phyloP scores from a whole-genome alignment of 2,113 vertebrate species.

The Halichoeres trimaculatus region DNA sequence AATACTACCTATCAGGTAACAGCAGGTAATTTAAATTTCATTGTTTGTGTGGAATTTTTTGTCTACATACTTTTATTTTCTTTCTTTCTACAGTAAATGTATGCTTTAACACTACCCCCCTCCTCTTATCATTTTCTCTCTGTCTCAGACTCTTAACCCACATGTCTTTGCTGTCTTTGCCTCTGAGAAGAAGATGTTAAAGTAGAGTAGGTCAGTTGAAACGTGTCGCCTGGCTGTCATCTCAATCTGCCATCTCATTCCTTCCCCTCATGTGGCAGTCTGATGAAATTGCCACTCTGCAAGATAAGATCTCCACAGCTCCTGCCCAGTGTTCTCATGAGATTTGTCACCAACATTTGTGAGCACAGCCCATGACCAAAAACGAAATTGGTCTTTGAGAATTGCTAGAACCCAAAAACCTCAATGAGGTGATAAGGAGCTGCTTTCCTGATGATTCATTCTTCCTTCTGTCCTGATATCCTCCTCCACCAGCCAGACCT shows the following conservation, averaged over 20 bases:
- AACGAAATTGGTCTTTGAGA: conserved; percentile 3
- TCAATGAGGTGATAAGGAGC: background rate
- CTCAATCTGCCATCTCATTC: conserved; percentile 19
- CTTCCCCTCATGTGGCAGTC: conserved; percentile 4
- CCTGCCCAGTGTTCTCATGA: background rate
- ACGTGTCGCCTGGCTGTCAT: conserved; percentile 14
- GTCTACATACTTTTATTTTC: background rate
- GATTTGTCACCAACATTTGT: conserved; percentile 4
- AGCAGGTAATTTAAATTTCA: too few relatives aligned
- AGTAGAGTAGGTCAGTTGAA: conserved; percentile 44
- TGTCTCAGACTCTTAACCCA: background rate
- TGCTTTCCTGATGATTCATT: conserved; percentile 24
- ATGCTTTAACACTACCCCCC: background rate
- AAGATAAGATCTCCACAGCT: conserved; percentile 14
- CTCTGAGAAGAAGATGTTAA: conserved; percentile 5
- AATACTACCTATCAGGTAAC: background rate
- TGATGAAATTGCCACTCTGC: background rate
- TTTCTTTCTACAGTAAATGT: background rate
- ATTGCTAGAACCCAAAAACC: background rate
- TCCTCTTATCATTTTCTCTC: background rate
- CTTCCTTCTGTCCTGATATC: background rate
- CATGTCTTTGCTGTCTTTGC: conserved; percentile 1
- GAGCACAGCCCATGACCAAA: background rate
- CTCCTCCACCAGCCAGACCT: too few relatives aligned
- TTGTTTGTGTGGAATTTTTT: too few relatives aligned